A percentile compares a stretch with the other conserved stretches of the same genome.
phyloP scores from a whole-genome alignment of 2,888 invertebrate genomes.

The Protodeltote pygarga region DNA sequence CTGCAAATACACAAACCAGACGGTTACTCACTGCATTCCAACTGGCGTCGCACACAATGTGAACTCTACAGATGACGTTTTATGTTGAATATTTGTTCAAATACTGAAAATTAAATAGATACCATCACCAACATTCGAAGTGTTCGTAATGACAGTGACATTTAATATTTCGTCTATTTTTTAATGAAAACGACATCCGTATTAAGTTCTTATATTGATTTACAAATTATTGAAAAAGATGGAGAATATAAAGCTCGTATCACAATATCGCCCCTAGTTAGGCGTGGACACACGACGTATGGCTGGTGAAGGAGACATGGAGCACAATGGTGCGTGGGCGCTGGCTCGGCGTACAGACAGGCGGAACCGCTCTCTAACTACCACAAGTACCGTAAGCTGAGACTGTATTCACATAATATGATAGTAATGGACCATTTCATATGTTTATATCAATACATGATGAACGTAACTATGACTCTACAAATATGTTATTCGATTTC shows the following conservation, averaged over 20 bases:
- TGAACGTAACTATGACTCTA: too few species aligned
- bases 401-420: conserved; percentile 37
- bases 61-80: neutral
- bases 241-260: conserved; percentile 16
- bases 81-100: conserved; percentile 1
- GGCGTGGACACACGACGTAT: conserved; percentile 40
- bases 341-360: conserved; percentile 23
- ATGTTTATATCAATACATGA: conserved; percentile 1
- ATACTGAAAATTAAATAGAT: conserved; percentile 11
- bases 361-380: conserved; percentile 52
- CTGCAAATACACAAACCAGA: conserved; percentile 67
- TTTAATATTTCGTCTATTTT: conserved; percentile 35
- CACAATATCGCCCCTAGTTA: conserved; percentile 13
- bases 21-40: conserved; percentile 31
- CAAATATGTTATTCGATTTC: too few species aligned
- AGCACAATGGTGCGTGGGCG: conserved; percentile 50
- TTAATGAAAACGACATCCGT: conserved; percentile 15
- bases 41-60: neutral
- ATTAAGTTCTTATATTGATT: conserved; percentile 29
- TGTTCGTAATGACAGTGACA: conserved; percentile 46
- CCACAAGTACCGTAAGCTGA: conserved; percentile 76
- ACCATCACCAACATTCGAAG: conserved; percentile 43
- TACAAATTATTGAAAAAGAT: conserved; percentile 16
- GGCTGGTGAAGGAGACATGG: conserved; percentile 34
- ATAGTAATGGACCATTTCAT: conserved; percentile 32